Evolutionary conservation across 2,113 vertebrate species (phyloP).

Genomic region (Oryctolagus cuniculus): DNA sequence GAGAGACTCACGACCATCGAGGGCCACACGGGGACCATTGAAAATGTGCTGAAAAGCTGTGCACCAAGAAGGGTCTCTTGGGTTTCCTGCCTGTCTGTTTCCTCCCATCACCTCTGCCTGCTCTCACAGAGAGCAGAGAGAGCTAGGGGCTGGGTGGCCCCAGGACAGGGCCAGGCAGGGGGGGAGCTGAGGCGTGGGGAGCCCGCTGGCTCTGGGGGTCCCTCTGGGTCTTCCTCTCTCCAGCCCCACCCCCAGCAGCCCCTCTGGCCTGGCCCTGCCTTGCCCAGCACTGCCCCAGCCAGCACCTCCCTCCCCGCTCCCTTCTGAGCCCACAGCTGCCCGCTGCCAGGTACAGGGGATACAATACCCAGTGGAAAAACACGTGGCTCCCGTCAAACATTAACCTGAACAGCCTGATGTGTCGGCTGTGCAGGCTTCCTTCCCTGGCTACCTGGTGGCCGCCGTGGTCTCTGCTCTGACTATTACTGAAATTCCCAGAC

Average conservation of each 20-base stretch:
- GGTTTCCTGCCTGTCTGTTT: not conserved
- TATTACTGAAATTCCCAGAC: not conserved
- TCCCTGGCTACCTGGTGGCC: constrained; percentile 75
- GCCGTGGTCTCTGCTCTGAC: not conserved
- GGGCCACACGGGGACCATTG: not conserved
- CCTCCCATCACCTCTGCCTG: not conserved
- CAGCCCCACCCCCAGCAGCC: not conserved
- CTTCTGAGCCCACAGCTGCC: constrained; percentile 63
- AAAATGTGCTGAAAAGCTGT: not conserved
- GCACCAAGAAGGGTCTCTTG: not conserved
- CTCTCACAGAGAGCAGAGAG: not conserved
- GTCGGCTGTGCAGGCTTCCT: constrained; percentile 76
- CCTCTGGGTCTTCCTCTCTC: not conserved
- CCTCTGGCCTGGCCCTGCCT: not conserved
- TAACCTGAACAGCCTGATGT: constrained; percentile 82
- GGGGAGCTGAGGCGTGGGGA: not conserved
- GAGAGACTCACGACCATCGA: not conserved
- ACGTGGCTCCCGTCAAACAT: constrained; percentile 88
- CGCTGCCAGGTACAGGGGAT: constrained; percentile 85
- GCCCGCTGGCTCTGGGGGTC: not conserved
- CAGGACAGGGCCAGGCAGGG: not conserved
- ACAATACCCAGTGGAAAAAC: constrained; percentile 89
- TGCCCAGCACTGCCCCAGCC: constrained; percentile 29
- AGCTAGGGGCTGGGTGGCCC: not conserved
- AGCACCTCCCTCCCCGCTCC: constrained; percentile 2